Percentiles rank a stretch among this genome's conserved stretches.
Evolutionary conservation across 2,888 invertebrate genomes (phyloP).

Genomic region (Blera fallax): DNA sequence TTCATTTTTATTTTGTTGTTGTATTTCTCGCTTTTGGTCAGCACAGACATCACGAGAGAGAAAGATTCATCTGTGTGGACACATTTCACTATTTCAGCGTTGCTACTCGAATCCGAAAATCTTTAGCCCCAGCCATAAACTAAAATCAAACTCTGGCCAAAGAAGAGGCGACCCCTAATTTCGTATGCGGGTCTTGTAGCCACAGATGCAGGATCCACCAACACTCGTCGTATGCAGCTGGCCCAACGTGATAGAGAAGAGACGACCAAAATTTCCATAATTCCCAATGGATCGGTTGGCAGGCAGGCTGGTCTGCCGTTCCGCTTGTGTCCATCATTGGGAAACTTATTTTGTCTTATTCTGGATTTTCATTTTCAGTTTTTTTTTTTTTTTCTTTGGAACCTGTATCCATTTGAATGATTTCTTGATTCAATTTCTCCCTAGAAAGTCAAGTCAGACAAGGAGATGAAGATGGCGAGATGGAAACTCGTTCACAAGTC

Average conservation of each 20-base stretch:
- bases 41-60: constrained; percentile 17
- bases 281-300: constrained; percentile 57
- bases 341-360: constrained; percentile 66
- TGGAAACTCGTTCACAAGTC: constrained; percentile 61
- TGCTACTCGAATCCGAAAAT: constrained; percentile 41
- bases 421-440: constrained; percentile 72
- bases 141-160: constrained; percentile 58
- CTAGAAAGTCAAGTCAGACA: constrained; percentile 44
- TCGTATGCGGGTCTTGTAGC: constrained; percentile 64
- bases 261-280: constrained; percentile 65
- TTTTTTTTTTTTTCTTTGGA: constrained; percentile 21
- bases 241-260: constrained; percentile 42
- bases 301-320: constrained; percentile 31
- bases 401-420: constrained; percentile 70
- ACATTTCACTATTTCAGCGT: constrained; percentile 33
- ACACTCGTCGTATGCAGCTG: constrained; percentile 51
- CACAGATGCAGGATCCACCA: constrained; percentile 55
- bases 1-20: too few relatives aligned
- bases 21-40: constrained; percentile 24
- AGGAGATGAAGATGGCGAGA: neutral
- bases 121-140: constrained; percentile 58
- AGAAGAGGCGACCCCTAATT: constrained; percentile 65
- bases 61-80: constrained; percentile 58
- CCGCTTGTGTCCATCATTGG: constrained; percentile 60
- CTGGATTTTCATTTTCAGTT: constrained; percentile 40